phyloP scores from a whole-genome alignment of 1,140 invertebrate species.

The Acyrthosiphon pisum region DNA sequence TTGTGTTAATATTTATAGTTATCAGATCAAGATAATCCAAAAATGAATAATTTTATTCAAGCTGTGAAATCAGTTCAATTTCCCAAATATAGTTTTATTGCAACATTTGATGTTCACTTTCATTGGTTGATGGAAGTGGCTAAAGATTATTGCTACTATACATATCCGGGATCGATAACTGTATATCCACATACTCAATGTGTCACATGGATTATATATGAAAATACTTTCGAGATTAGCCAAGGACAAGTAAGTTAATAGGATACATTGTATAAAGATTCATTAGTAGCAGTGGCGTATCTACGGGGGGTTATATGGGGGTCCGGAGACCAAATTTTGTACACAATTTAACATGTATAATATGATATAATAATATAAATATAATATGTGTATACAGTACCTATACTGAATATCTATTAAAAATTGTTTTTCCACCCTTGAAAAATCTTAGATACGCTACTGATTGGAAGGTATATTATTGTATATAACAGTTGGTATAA shows the following conservation, averaged over 20 bases:
- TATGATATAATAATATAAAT: too few species aligned
- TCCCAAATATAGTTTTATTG: not conserved
- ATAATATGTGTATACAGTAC: too few species aligned
- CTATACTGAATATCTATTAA: too few species aligned
- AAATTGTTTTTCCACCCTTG: too few species aligned
- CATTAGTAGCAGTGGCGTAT: not conserved
- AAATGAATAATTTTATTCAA: not conserved
- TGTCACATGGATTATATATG: slow-evolving; percentile 29
- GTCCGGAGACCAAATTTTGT: too few species aligned
- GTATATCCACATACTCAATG: not conserved
- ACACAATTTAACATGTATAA: too few species aligned
- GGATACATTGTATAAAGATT: not conserved
- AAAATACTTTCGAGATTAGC: not conserved
- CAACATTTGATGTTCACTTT: not conserved
- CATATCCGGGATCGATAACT: slow-evolving; percentile 43
- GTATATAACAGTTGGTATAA: not conserved
- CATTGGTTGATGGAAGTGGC: not conserved
- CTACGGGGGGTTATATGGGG: too few species aligned
- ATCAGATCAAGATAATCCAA: not conserved
- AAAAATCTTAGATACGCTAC: too few species aligned
- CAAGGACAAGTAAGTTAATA: slow-evolving; percentile 32
- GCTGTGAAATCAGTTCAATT: not conserved
- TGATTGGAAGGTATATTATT: not conserved
- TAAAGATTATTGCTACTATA: not conserved
- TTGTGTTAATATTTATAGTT: not conserved